Percentiles rank a stretch among this genome's conserved stretches.
These are phyloP conservation scores for Salvelinus fontinalis DNA, from an alignment of 2,113 vertebrate species.

Conservation along the genomic window DNA sequence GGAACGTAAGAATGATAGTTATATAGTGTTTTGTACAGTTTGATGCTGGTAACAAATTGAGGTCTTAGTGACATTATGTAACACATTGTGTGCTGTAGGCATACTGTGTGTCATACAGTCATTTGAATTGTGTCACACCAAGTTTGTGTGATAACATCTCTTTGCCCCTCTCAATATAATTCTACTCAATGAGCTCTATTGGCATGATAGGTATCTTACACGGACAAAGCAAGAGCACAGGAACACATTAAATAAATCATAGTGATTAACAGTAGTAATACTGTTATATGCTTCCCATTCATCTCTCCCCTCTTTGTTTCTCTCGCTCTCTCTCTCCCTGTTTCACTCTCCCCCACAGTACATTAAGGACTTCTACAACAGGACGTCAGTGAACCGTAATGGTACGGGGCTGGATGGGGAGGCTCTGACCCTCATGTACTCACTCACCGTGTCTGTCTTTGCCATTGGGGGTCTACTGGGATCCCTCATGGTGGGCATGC, in stretches of 20 bases:
- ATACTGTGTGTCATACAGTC: neutral
- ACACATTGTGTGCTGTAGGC: neutral
- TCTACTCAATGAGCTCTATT: neutral
- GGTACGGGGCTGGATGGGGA: constrained; percentile 69
- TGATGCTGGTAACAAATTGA: neutral
- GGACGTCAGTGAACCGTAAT: constrained; percentile 74
- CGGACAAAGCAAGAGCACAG: neutral
- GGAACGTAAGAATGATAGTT: neutral
- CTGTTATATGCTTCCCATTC: neutral
- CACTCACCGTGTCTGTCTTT: constrained; percentile 86
- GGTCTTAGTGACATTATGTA: neutral
- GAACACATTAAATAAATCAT: neutral
- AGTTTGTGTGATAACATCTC: neutral
- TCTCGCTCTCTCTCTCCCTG: neutral
- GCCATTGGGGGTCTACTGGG: constrained; percentile 85
- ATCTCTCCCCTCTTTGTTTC: neutral
- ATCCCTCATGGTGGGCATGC: constrained; percentile 81
- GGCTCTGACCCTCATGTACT: constrained; percentile 83
- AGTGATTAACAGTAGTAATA: neutral
- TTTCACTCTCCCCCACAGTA: constrained; percentile 64
- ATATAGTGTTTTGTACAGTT: neutral
- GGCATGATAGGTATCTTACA: neutral
- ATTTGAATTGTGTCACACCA: neutral
- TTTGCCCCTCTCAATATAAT: neutral
- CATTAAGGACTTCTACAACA: constrained; percentile 90